A percentile compares a stretch with the other conserved stretches of the same genome.
These are phyloP conservation scores for Sterna hirundo DNA, from an alignment of 2,113 vertebrate species.

Conservation along the genomic window DNA sequence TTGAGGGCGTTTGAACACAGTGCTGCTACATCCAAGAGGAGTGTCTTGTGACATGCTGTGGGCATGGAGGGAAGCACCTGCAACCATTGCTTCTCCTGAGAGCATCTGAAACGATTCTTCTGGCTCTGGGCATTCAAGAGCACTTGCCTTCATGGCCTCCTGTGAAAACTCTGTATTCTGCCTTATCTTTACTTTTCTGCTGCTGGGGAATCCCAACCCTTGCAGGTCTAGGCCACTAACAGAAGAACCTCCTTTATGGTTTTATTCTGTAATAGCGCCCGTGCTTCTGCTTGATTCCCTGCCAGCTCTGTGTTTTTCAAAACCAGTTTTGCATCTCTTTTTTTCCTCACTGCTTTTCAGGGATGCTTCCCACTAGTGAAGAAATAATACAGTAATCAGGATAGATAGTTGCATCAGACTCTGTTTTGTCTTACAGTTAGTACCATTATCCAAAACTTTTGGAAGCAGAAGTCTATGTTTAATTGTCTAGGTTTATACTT, in stretches of 20 bases:
- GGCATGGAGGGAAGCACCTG: not conserved
- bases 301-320: not conserved
- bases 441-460: not conserved
- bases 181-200: not conserved
- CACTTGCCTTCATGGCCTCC: not conserved
- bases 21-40: not conserved
- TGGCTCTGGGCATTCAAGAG: not conserved
- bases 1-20: not conserved
- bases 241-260: not conserved
- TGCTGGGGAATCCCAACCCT: not conserved
- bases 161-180: not conserved
- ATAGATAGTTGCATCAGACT: not conserved
- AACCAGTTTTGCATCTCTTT: not conserved
- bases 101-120: not conserved
- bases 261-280: not conserved
- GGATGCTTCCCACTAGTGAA: not conserved
- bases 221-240: not conserved
- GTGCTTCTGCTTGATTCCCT: not conserved
- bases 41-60: not conserved
- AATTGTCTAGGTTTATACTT: not conserved
- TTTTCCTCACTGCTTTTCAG: not conserved
- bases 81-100: not conserved
- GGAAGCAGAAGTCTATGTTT: not conserved
- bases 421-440: not conserved
- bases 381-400: not conserved